phyloP scores from a whole-genome alignment of 2,888 invertebrate genomes.

The Eilema depressum region DNA sequence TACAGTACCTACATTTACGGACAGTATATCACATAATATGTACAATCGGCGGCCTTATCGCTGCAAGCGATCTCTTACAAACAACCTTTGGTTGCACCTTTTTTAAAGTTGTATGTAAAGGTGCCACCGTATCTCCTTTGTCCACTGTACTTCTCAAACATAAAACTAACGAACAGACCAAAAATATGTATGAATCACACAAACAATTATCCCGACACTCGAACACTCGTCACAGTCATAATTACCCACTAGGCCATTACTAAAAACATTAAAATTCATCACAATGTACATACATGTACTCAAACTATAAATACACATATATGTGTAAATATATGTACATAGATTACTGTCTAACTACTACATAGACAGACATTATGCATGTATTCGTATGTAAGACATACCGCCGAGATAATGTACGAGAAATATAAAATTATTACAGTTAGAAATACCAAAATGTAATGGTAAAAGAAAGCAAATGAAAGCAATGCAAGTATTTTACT shows the following conservation, averaged over 20 bases:
- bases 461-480: no score
- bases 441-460: background rate
- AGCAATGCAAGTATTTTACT: no score
- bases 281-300: background rate
- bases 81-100: no score
- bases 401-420: background rate
- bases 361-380: background rate
- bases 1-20: no score
- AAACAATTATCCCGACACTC: background rate
- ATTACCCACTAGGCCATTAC: background rate
- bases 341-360: background rate
- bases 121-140: no score
- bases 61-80: no score
- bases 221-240: background rate
- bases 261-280: constrained; percentile 1
- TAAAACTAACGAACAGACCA: no score
- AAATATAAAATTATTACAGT: background rate
- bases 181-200: background rate
- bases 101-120: no score
- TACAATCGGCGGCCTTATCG: no score
- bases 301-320: background rate
- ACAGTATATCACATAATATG: no score
- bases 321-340: background rate
- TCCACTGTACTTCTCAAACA: no score
- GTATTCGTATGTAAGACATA: background rate